A percentile compares a stretch with the other conserved stretches of the same genome.
These are phyloP conservation scores for Teleogryllus occipitalis DNA, from an alignment of 1,140 invertebrate genomes.

Conservation along the genomic window DNA sequence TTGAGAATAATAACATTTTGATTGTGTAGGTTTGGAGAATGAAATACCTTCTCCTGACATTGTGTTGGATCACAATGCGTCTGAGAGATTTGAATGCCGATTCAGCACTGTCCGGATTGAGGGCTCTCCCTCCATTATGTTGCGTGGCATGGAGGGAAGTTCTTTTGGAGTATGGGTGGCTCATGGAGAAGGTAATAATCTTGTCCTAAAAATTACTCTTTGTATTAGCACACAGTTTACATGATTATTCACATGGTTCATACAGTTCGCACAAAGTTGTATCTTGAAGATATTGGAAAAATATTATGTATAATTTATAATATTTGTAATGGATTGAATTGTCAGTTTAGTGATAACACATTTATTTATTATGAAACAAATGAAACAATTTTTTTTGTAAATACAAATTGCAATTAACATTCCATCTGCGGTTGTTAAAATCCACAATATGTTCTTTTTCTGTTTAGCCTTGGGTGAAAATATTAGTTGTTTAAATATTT, in stretches of 20 bases:
- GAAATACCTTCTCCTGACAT: constrained; percentile 49
- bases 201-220: neutral
- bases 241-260: neutral
- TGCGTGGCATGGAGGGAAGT: constrained; percentile 74
- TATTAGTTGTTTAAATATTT: no score
- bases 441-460: no score
- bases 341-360: no score
- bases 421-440: no score
- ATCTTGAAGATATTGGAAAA: neutral
- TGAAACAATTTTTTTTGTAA: no score
- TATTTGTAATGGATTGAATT: neutral
- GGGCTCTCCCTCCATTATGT: constrained; percentile 70
- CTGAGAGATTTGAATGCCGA: constrained; percentile 84
- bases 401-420: no score
- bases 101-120: constrained; percentile 77
- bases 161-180: constrained; percentile 90
- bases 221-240: neutral
- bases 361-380: no score
- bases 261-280: no score
- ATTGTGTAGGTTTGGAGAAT: constrained; percentile 8
- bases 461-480: no score
- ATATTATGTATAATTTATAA: constrained; percentile 5
- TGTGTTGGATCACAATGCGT: constrained; percentile 75
- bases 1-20: no score
- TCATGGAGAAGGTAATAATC: constrained; percentile 83